Conservation (phyloP, 2,113 vertebrate genomes). For the Gallinago paraguaiae region DNA sequence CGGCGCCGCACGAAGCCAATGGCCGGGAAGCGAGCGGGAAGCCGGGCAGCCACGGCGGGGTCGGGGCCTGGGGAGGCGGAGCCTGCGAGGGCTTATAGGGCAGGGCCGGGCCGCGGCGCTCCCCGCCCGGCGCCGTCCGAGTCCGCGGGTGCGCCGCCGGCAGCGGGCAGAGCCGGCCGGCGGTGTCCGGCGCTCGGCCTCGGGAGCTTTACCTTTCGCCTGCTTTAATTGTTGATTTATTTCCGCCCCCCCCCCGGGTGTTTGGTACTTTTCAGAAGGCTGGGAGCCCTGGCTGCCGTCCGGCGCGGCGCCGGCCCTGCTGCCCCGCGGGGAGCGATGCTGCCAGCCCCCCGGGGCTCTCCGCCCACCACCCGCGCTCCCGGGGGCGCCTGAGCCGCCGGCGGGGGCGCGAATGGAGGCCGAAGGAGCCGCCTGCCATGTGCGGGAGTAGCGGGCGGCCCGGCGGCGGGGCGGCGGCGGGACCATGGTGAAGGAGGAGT, state of each 20-base stretch:
- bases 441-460: neutral
- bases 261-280: neutral
- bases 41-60: neutral
- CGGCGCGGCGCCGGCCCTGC: neutral
- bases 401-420: neutral
- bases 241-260: neutral
- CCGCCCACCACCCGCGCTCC: neutral
- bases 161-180: neutral
- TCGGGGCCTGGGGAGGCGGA: neutral
- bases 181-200: rapidly evolving
- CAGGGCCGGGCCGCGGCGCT: neutral
- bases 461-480: neutral
- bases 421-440: neutral
- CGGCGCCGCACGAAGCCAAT: conserved; percentile 41
- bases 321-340: neutral
- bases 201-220: neutral
- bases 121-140: neutral
- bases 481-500: conserved; percentile 90
- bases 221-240: neutral
- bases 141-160: neutral
- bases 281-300: neutral
- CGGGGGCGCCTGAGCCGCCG: neutral
- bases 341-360: neutral
- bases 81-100: neutral
- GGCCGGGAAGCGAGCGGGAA: neutral